A percentile compares a stretch with the other conserved stretches of the same genome.
Conservation (phyloP, 2,113 vertebrate genomes). For the Psilopsiagon aymara region DNA sequence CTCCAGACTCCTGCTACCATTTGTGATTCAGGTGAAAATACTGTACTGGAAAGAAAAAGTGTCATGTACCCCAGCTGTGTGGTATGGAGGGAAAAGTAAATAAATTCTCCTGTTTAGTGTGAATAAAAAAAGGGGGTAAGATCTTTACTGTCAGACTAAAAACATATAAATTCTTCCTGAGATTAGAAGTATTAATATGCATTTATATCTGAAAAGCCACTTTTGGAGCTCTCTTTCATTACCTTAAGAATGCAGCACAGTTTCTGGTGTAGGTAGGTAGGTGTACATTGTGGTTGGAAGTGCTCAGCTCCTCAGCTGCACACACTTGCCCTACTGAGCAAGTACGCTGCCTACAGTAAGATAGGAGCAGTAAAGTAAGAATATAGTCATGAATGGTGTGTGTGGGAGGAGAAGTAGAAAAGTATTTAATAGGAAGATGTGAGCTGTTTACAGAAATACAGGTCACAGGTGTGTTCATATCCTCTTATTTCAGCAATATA, state of each 20-base stretch:
- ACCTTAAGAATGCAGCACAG: too few species aligned
- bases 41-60: background rate
- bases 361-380: too few species aligned
- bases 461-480: background rate
- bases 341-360: background rate
- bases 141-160: background rate
- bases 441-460: background rate
- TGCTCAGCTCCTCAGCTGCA: background rate
- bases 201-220: background rate
- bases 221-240: background rate
- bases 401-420: background rate
- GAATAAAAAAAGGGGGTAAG: background rate
- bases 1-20: background rate
- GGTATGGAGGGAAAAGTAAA: background rate
- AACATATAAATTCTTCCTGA: background rate
- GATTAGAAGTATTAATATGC: background rate
- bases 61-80: background rate
- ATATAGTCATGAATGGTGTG: background rate
- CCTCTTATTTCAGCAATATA: background rate
- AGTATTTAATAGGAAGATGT: background rate
- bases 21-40: background rate
- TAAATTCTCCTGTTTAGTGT: background rate
- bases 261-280: background rate
- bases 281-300: background rate
- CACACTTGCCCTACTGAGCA: fast-evolving